Conservation (phyloP, 2,797 vertebrate species). For the Amazona ochrocephala region DNA sequence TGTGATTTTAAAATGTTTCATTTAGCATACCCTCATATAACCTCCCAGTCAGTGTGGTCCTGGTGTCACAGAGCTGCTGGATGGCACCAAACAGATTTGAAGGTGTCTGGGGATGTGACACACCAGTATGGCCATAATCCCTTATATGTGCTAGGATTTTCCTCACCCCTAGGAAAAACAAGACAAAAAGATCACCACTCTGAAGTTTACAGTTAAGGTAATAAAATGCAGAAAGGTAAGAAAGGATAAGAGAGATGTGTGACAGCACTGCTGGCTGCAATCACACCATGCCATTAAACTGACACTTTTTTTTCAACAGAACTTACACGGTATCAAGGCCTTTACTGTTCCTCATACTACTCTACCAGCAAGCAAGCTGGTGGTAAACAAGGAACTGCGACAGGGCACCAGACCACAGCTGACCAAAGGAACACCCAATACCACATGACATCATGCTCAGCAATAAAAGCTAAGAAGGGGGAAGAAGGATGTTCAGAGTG, state of each 20-base stretch:
- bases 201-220: neutral
- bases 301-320: neutral
- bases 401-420: rapidly evolving
- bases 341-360: neutral
- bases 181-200: neutral
- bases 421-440: neutral
- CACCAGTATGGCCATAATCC: neutral
- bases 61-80: neutral
- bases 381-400: neutral
- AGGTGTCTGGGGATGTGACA: neutral
- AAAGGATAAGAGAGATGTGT: neutral
- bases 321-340: neutral
- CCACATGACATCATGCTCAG: rapidly evolving
- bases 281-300: neutral
- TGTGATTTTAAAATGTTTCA: neutral
- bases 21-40: neutral
- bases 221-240: neutral
- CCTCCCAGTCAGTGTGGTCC: neutral
- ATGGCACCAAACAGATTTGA: neutral
- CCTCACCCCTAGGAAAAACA: neutral
- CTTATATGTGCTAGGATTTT: neutral
- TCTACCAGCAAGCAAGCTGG: rapidly evolving
- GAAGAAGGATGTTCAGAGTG: neutral
- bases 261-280: neutral
- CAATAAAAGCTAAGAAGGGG: neutral